A percentile compares a stretch with the other conserved stretches of the same genome.
Evolutionary conservation across 2,797 vertebrate species (phyloP).

Genomic region (Gallinago nigripennis): DNA sequence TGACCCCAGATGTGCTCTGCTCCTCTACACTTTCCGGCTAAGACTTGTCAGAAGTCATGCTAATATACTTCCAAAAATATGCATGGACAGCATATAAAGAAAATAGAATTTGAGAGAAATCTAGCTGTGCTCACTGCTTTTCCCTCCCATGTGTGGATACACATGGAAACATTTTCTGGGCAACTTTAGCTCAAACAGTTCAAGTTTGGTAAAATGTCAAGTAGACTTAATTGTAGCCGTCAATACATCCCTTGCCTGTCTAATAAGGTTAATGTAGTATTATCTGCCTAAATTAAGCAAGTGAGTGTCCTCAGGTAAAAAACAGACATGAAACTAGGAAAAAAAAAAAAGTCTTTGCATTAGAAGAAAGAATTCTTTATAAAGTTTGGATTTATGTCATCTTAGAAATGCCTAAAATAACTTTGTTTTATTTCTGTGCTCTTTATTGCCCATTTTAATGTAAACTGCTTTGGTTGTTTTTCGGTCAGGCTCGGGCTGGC

Average conservation of each 20-base stretch:
- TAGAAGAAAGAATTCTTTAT: not conserved
- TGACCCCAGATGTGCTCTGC: not conserved
- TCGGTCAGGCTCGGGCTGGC: conserved; percentile 74
- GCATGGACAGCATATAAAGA: not conserved
- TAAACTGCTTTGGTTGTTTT: not conserved
- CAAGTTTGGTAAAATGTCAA: not conserved
- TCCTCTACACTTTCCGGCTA: not conserved
- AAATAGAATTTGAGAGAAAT: not conserved
- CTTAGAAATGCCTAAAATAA: not conserved
- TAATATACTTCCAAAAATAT: not conserved
- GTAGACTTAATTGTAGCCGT: not conserved
- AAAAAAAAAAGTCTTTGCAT: not conserved
- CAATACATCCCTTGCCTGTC: not conserved
- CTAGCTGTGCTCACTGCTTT: not conserved
- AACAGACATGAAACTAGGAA: not conserved
- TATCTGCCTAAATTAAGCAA: not conserved
- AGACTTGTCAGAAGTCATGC: not conserved
- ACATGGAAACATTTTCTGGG: not conserved
- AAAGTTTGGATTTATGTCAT: not conserved
- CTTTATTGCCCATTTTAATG: not conserved
- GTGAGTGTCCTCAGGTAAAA: not conserved
- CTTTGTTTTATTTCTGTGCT: not conserved
- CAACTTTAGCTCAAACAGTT: not conserved
- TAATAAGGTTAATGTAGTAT: not conserved
- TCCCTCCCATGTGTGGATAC: not conserved